Percentiles rank a stretch among this genome's conserved stretches.
These are phyloP conservation scores for Ochropacha duplaris DNA, from an alignment of 2,888 invertebrate genomes.

Conservation along the genomic window DNA sequence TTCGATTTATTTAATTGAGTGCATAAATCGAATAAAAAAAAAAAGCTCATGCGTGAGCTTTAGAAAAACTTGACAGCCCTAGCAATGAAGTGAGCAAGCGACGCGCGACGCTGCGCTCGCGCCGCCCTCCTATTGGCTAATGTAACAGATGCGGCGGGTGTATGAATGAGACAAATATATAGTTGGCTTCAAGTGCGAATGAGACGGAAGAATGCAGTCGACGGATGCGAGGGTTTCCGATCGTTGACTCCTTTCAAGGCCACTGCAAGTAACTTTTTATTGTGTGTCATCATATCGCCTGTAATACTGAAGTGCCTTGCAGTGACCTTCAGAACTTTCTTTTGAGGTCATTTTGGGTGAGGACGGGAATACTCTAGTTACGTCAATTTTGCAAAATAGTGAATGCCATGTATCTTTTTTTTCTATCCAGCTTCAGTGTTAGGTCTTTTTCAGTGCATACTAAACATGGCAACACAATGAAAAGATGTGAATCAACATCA, in stretches of 20 bases:
- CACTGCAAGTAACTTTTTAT: conserved; percentile 71
- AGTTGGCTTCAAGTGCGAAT: conserved; percentile 34
- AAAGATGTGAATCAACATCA: too few relatives aligned
- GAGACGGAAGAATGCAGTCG: conserved; percentile 60
- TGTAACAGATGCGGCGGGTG: conserved; percentile 50
- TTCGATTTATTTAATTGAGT: too few relatives aligned
- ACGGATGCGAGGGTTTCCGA: conserved; percentile 80
- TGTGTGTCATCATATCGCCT: conserved; percentile 65
- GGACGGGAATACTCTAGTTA: not conserved
- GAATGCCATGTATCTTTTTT: not conserved
- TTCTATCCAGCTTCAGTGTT: not conserved
- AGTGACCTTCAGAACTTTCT: conserved; percentile 75
- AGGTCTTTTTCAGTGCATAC: too few relatives aligned
- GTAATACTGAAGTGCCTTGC: conserved; percentile 67
- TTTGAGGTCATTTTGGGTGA: conserved; percentile 60
- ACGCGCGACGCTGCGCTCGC: conserved; percentile 76
- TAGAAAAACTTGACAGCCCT: conserved; percentile 77
- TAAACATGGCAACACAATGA: too few relatives aligned
- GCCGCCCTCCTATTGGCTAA: conserved; percentile 63
- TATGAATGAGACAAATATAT: conserved; percentile 45
- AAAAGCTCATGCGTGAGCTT: conserved; percentile 70
- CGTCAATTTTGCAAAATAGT: not conserved
- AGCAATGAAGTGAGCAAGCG: conserved; percentile 75
- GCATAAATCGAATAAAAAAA: conserved; percentile 52
- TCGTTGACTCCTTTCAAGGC: conserved; percentile 80